Conservation (phyloP, 2,113 vertebrate genomes). For the Leucoraja erinaceus region DNA sequence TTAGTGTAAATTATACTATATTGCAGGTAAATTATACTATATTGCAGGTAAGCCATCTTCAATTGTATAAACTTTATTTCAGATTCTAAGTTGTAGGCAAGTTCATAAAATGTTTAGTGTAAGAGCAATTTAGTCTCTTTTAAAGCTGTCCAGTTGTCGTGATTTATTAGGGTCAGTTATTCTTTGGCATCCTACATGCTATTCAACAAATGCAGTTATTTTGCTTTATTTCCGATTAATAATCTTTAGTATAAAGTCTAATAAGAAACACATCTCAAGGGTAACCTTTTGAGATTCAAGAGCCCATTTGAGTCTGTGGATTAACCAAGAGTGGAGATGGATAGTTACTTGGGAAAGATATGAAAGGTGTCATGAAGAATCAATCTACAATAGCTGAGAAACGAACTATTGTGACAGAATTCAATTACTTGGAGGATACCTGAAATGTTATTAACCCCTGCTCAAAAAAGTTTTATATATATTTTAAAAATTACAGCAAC, state of each 20-base stretch:
- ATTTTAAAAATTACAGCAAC: neutral
- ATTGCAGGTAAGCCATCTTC: no score
- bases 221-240: neutral
- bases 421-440: constrained; percentile 10
- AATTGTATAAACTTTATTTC: neutral
- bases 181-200: neutral
- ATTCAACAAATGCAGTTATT: neutral
- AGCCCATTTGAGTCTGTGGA: neutral
- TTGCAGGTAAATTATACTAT: no score
- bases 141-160: neutral
- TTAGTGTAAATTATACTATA: no score
- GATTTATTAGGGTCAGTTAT: neutral
- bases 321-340: neutral
- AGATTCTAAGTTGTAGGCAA: neutral
- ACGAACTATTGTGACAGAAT: constrained; percentile 26
- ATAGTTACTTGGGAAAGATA: neutral
- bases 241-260: neutral
- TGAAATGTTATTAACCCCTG: constrained; percentile 1
- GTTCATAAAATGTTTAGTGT: neutral
- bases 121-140: neutral
- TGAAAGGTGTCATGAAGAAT: constrained; percentile 14
- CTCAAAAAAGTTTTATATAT: neutral
- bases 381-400: neutral
- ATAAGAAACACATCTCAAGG: neutral
- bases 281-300: neutral